These are phyloP conservation scores for Oryzias curvinotus DNA, from an alignment of 2,113 vertebrate species.

Conservation along the genomic window DNA sequence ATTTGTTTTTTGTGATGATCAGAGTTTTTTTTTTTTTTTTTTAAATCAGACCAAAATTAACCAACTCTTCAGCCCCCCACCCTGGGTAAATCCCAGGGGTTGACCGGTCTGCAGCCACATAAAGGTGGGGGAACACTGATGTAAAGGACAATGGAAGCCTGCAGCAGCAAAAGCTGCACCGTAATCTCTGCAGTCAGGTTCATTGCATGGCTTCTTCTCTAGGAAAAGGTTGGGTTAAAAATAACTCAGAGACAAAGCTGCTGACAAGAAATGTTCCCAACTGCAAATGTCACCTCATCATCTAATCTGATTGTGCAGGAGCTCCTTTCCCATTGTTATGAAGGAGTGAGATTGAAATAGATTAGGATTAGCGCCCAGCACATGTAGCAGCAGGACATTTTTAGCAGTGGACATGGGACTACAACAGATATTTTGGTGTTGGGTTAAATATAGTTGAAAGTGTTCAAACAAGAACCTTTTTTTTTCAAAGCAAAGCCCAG, in stretches of 20 bases:
- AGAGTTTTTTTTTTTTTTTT: no score
- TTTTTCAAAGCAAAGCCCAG: no score
- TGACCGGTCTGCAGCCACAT: no score
- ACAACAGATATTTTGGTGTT: neutral
- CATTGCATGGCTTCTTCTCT: conserved; percentile 36
- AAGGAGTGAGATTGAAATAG: conserved; percentile 30
- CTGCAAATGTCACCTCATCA: conserved; percentile 63
- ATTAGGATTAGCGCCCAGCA: conserved; percentile 13
- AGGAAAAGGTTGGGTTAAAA: conserved; percentile 54
- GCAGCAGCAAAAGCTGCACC: no score
- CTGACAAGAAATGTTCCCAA: conserved; percentile 71
- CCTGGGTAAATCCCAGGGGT: no score
- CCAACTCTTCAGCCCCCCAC: no score
- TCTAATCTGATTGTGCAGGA: conserved; percentile 57
- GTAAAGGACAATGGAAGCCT: no score
- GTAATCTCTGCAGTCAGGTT: conserved; percentile 13
- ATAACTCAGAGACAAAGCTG: conserved; percentile 71
- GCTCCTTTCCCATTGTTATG: conserved; percentile 17
- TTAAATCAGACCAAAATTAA: no score
- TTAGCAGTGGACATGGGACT: neutral
- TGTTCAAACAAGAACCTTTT: neutral
- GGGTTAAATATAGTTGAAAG: neutral
- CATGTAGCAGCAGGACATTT: neutral
- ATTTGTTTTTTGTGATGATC: no score
- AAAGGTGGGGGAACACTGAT: no score